phyloP scores from a whole-genome alignment of 1,140 invertebrate species.

The Monochamus saltuarius region DNA sequence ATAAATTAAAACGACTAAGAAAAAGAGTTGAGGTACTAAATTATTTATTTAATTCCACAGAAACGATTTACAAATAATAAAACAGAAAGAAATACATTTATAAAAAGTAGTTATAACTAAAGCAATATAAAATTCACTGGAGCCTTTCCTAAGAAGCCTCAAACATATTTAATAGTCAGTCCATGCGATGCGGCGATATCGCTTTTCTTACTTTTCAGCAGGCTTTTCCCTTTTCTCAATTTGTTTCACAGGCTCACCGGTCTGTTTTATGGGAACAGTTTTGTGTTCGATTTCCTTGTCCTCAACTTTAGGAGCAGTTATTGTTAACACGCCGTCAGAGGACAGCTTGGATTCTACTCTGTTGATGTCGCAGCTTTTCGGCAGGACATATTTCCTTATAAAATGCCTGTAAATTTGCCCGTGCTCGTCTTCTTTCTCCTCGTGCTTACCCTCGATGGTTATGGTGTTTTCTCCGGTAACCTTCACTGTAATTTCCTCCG shows the following conservation, averaged over 20 bases:
- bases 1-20: no score
- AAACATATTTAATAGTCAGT: no score
- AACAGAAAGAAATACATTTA: no score
- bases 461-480: slow-evolving; percentile 67
- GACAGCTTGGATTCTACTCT: slow-evolving; percentile 61
- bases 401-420: slow-evolving; percentile 68
- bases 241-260: slow-evolving; percentile 51
- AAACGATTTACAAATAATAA: no score
- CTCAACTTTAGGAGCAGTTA: slow-evolving; percentile 57
- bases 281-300: slow-evolving; percentile 43
- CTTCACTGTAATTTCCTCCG: slow-evolving; percentile 78
- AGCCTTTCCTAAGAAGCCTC: no score
- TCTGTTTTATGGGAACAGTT: slow-evolving; percentile 54
- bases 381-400: slow-evolving; percentile 63
- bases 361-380: slow-evolving; percentile 57
- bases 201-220: no score
- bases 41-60: no score
- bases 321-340: slow-evolving; percentile 62
- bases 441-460: slow-evolving; percentile 69
- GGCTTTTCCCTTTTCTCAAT: slow-evolving; percentile 6
- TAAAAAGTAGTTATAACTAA: no score
- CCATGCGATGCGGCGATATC: no score
- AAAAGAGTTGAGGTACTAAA: no score
- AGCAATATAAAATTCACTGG: no score
- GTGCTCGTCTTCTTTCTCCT: slow-evolving; percentile 66